These are phyloP conservation scores for Pharmacophagus antenor DNA, from an alignment of 2,888 invertebrate species.

Conservation along the genomic window DNA sequence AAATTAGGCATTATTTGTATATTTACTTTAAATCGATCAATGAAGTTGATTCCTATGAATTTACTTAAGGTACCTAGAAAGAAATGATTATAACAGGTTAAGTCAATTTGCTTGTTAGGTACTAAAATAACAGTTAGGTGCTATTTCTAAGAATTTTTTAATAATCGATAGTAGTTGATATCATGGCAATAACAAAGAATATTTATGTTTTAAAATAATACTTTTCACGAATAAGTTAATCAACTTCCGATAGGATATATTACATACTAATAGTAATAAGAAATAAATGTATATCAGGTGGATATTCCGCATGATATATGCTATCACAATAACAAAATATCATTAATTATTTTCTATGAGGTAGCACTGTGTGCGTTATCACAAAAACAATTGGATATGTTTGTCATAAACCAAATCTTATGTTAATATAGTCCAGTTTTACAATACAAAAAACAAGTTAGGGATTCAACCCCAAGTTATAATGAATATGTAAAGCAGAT, in stretches of 20 bases:
- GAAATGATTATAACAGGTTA: too few species aligned
- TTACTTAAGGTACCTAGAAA: too few species aligned
- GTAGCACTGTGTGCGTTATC: background rate
- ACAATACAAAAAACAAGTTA: background rate
- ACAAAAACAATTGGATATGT: background rate
- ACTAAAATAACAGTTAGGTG: too few species aligned
- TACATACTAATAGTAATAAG: background rate
- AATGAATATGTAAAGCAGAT: background rate
- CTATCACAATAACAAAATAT: background rate
- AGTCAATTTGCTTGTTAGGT: too few species aligned
- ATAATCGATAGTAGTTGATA: too few species aligned
- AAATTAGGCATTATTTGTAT: background rate
- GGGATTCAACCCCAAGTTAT: slow-evolving; percentile 16
- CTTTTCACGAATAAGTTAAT: too few species aligned
- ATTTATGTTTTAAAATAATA: too few species aligned
- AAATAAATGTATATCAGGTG: background rate
- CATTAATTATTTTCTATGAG: background rate
- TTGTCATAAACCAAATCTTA: background rate
- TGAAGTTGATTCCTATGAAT: too few species aligned
- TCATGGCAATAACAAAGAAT: too few species aligned
- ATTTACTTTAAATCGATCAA: background rate
- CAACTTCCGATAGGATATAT: too few species aligned
- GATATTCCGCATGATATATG: background rate
- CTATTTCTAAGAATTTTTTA: too few species aligned
- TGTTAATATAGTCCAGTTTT: background rate